These are phyloP conservation scores for Dendrophyllia cribrosa DNA, from an alignment of 64 coral and sea anemone genomes.

Conservation along the genomic window DNA sequence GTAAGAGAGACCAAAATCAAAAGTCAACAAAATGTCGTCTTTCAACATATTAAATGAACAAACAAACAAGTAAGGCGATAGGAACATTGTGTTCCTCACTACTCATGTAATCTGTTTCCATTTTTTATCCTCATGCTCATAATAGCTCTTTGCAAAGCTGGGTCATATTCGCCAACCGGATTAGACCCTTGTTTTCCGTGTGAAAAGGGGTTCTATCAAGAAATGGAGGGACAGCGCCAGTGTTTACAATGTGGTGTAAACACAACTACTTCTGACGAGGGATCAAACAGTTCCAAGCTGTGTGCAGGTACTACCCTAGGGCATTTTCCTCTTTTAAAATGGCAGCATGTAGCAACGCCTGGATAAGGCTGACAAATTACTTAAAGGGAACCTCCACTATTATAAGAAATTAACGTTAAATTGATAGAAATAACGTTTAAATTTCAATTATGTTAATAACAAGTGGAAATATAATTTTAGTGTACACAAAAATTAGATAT, in stretches of 20 bases:
- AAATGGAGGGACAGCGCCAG: background rate
- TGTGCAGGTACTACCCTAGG: slow-evolving; percentile 61
- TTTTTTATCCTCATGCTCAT: background rate
- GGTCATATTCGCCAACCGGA: slow-evolving; percentile 68
- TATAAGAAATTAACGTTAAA: no score
- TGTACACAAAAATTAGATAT: no score
- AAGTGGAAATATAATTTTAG: no score
- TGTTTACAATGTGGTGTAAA: slow-evolving; percentile 18
- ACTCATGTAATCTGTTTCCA: background rate
- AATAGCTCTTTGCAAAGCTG: slow-evolving; percentile 52
- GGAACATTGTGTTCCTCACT: no score
- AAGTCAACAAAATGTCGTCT: background rate
- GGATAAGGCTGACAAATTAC: background rate
- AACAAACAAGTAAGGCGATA: background rate
- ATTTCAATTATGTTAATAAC: no score
- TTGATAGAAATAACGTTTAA: no score
- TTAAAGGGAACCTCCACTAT: no score
- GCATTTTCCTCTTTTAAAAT: no score
- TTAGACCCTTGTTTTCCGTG: slow-evolving; percentile 58
- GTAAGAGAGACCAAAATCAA: background rate
- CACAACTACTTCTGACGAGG: slow-evolving; percentile 23
- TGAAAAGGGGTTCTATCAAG: slow-evolving; percentile 59
- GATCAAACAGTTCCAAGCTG: slow-evolving; percentile 28
- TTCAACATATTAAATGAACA: no score
- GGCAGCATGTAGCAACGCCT: background rate